phyloP scores from a whole-genome alignment of 1,140 invertebrate species.

The Tetraneura akinire region DNA sequence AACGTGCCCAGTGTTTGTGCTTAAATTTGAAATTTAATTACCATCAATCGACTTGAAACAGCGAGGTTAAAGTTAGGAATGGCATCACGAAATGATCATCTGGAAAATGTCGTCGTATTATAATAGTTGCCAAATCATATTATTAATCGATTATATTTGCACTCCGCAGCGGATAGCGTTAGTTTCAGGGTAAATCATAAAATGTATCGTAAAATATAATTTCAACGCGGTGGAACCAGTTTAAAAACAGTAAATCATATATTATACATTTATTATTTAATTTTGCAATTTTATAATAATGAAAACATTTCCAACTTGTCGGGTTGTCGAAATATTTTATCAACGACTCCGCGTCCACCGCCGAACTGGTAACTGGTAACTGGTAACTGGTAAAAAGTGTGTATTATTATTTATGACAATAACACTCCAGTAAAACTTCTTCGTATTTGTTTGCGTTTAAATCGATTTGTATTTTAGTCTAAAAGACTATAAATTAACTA shows the following conservation, averaged over 20 bases:
- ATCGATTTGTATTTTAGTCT: neutral
- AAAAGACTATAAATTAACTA: neutral
- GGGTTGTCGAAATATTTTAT: constrained; percentile 12
- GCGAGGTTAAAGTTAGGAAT: too few species aligned
- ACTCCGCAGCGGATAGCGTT: too few species aligned
- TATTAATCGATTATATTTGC: too few species aligned
- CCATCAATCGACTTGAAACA: too few species aligned
- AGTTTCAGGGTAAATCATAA: too few species aligned
- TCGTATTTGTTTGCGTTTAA: neutral
- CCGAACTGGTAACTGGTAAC: too few species aligned
- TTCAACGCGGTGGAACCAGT: neutral
- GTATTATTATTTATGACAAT: neutral
- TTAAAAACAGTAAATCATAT: neutral
- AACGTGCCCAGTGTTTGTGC: too few species aligned
- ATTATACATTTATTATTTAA: neutral
- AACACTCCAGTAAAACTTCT: neutral
- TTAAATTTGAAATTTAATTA: too few species aligned
- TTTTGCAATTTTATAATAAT: too few species aligned
- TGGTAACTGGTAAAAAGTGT: too few species aligned
- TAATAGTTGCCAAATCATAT: neutral
- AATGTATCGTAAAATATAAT: too few species aligned
- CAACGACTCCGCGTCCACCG: neutral
- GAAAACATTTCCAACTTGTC: neutral
- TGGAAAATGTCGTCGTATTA: neutral
- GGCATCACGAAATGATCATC: neutral